Base-by-base conservation (phyloP, 2,797 vertebrate species). In the Spinus olivaceus region DNA sequence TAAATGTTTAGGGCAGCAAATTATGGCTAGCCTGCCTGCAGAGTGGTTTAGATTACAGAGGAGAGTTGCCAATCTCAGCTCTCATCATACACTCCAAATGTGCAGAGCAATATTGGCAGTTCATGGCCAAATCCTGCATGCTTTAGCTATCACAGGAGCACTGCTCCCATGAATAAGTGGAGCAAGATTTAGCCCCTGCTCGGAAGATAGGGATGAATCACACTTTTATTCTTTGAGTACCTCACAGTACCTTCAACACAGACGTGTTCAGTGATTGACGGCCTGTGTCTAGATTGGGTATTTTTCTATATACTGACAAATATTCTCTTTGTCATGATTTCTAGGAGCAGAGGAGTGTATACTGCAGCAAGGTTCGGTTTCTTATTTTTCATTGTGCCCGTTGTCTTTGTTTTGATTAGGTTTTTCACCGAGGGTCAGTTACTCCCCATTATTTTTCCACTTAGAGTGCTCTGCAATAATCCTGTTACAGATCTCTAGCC, bases 1-100 rank as follows among this genome's bases (percentile, higher is more conserved):
- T 97, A 96, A 97, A 98, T 96, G 96, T 97, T 95, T 94, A 94
- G 95, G 96, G 95, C 92, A 97, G 92, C 91, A 89, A 95, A 86
- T 95, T 49, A 94, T 51, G 87, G 92, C 93, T 86, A 93, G 94
- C 88, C 84, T 74, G 82, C 71, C 76, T 83, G 89, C 83, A 95
- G 90, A 95, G 92, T 91, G 94, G 89, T 89, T 95, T 94, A 94
- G 93, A 95, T 95, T 94, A 96, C 95, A 96, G 93, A 86, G 92
- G 90, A 94, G 86, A 79, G 91, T 88, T 96, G 93, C 94, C 94
- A 96, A 92, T 95, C 90, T 94, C 30, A 78, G 91, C 88, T 87
- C 92, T 96, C 94, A 94, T 96, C 94, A 85, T 69, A 77, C 85
- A 69, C 91, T 95, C 96, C 94, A 96, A 95, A 94, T 20, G 63